A percentile compares a stretch with the other conserved stretches of the same genome.
Conservation (phyloP, 2,113 vertebrate genomes). For the Takifugu flavidus region DNA sequence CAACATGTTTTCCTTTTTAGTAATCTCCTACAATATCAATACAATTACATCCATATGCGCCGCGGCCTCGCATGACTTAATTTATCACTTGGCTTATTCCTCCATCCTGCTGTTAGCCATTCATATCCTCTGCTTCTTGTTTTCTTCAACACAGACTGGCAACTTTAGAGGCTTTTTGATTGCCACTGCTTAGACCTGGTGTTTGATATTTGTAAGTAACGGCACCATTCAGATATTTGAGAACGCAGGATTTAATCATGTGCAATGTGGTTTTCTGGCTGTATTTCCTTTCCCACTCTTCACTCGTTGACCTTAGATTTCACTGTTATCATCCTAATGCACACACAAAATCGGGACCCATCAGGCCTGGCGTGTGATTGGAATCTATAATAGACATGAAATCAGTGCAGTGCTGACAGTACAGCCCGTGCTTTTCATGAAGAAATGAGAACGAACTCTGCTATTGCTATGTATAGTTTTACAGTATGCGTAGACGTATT, state of each 20-base stretch:
- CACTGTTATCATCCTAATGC: conserved; percentile 26
- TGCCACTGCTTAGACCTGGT: conserved; percentile 7
- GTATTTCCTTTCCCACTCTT: conserved; percentile 26
- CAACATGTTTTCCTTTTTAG: conserved; percentile 18
- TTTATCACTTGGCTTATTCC: conserved; percentile 46
- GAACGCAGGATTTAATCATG: conserved; percentile 53
- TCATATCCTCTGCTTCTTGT: conserved; percentile 38
- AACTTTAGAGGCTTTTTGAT: conserved; percentile 29
- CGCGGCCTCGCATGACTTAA: conserved; percentile 41
- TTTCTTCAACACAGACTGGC: conserved; percentile 43
- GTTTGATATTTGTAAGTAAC: conserved; percentile 40
- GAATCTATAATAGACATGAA: conserved; percentile 31
- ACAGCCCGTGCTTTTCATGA: conserved; percentile 11
- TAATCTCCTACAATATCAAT: conserved; percentile 28
- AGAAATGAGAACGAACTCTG: conserved; percentile 47
- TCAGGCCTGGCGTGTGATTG: conserved; percentile 26
- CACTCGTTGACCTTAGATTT: conserved; percentile 1
- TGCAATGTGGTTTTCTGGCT: conserved; percentile 37
- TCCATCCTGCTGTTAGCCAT: conserved; percentile 37
- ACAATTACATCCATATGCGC: conserved; percentile 60
- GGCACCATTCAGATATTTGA: conserved; percentile 26
- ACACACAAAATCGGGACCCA: conserved; percentile 45
- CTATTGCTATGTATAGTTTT: conserved; percentile 28
- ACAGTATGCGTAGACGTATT: conserved; percentile 11
- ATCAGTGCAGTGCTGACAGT: conserved; percentile 3